phyloP scores from a whole-genome alignment of 2,888 invertebrate species.

The Cynaeus angustus region DNA sequence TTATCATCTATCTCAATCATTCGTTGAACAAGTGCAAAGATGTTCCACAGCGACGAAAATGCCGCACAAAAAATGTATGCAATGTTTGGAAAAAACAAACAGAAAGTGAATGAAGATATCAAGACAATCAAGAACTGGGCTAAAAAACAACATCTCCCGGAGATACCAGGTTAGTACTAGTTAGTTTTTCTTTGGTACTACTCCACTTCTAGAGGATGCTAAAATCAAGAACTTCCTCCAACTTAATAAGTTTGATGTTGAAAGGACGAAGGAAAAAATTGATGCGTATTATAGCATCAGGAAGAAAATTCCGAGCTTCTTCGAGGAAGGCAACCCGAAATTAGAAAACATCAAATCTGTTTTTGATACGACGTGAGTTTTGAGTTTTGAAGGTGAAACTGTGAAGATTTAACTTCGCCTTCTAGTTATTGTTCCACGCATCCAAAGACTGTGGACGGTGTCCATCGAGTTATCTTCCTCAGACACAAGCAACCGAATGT shows the following conservation, averaged over 20 bases:
- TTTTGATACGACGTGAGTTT: conserved; percentile 51
- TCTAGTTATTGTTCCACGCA: conserved; percentile 1
- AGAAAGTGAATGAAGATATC: conserved; percentile 55
- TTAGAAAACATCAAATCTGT: conserved; percentile 28
- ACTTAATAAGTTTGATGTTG: conserved; percentile 51
- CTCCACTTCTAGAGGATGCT: conserved; percentile 28
- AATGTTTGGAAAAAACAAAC: conserved; percentile 49
- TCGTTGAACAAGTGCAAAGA: too few species aligned
- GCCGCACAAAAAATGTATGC: conserved; percentile 23
- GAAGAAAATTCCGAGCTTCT: conserved; percentile 56
- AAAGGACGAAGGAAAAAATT: conserved; percentile 56
- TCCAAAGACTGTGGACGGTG: conserved; percentile 4
- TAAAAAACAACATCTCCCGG: conserved; percentile 61
- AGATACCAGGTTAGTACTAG: conserved; percentile 34
- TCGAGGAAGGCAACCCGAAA: conserved; percentile 51
- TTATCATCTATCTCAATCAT: too few species aligned
- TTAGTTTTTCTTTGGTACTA: not conserved
- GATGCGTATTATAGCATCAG: conserved; percentile 57
- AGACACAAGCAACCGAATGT: conserved; percentile 1
- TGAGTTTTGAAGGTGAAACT: not conserved
- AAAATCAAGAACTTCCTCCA: conserved; percentile 48
- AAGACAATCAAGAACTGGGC: conserved; percentile 59
- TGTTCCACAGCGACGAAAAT: too few species aligned
- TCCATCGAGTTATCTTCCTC: conserved; percentile 11
- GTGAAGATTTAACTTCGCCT: too few species aligned